Evolutionary conservation across 1,140 invertebrate species (phyloP), one percentile per base, ranked within the genome.

Genomic region (Drosophila pruinosa): DNA sequence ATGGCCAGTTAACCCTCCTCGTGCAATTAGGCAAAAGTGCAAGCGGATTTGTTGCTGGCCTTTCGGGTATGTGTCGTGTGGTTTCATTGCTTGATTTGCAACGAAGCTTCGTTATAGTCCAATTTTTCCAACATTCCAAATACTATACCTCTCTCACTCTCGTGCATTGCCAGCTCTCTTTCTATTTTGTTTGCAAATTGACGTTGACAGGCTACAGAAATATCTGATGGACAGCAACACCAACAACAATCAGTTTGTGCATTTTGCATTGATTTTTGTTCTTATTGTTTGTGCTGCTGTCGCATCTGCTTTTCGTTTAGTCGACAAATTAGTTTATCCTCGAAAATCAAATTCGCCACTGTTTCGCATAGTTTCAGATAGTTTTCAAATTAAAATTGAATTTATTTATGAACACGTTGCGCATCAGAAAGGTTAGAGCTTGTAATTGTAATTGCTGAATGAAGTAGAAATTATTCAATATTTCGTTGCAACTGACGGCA

Each of bases 161-260:
- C 5, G 3, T 10, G 4, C 47, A 36, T 12, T 38, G n/a, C n/a
- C n/a, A n/a, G n/a, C 19, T 31, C 10, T 17, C 4, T 10, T 2
- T 26, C 10, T 39, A 54, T 83, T 78, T 39, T 41, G 50, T 57
- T 76, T 71, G 43, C 50, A 75, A 83, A 79, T 85, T 69, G 72
- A 80, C 68, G 72, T 80, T 85, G 81, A 73, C 80, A 83, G 78
- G 53, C 61, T 36, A 2, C 36, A 68, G 28, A 15, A 47, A 43
- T 21, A 63, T 15, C 4, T 10, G 12, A 17, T 17, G 15, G 14
- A n/a, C 45, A 43, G 19, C 28, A 61, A 0, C 36, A 68, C 36
- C 19, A 45, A 39, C 26, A 59, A 19, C 10, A 56, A 24, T 22
- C 7, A 34, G 58, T 79, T 75, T 75, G 72, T 41, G 34, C 31